Conservation (phyloP, 2,797 vertebrate genomes). For the Peromyscus melanophrys region DNA sequence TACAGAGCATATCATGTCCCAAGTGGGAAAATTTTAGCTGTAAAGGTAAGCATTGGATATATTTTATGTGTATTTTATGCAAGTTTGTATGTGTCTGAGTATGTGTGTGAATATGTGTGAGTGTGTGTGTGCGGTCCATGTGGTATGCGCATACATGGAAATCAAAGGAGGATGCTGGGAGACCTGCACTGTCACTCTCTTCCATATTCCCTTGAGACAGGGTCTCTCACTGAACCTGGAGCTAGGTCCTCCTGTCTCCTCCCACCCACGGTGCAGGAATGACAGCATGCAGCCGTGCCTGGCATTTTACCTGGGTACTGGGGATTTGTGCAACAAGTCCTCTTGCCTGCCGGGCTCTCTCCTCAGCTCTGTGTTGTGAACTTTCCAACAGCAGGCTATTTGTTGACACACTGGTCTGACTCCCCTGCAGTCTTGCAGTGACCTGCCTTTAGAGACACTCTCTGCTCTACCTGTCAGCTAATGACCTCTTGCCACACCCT, state of each 20-base stretch:
- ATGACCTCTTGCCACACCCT: neutral
- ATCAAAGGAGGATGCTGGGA: neutral
- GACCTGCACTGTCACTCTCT: neutral
- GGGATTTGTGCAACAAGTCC: neutral
- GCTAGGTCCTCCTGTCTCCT: neutral
- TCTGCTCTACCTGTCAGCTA: neutral
- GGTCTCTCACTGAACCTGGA: neutral
- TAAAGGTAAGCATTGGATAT: slow-evolving; percentile 93
- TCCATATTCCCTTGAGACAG: neutral
- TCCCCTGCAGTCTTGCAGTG: neutral
- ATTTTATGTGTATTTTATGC: neutral
- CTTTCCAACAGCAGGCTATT: neutral
- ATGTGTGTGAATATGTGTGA: neutral
- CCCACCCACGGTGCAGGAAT: neutral
- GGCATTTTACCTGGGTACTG: neutral
- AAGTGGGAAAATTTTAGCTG: slow-evolving; percentile 96
- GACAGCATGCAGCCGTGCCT: neutral
- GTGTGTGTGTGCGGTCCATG: too few species aligned
- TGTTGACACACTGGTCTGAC: neutral
- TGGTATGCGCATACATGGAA: neutral
- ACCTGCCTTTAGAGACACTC: neutral
- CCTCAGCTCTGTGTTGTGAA: neutral
- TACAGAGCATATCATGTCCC: slow-evolving; percentile 95
- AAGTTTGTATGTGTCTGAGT: neutral
- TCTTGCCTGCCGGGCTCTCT: neutral